Conservation (phyloP, 2,113 vertebrate genomes). For the Chaetorhynchus papuensis region DNA sequence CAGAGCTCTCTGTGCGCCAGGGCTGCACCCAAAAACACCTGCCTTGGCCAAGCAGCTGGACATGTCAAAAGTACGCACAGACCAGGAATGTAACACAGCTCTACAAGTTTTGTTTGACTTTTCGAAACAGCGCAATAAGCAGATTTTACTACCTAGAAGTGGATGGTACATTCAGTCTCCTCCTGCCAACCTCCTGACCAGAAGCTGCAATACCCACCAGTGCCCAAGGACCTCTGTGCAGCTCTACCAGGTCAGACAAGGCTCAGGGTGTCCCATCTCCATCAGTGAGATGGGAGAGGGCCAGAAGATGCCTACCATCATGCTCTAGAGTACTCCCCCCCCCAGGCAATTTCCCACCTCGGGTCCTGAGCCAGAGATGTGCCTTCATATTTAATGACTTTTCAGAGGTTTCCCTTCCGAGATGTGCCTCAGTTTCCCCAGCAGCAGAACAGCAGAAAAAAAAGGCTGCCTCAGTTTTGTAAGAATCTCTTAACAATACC, state of each 20-base stretch:
- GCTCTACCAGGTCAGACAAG: neutral
- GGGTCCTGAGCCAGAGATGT: neutral
- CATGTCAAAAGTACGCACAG: fast-evolving
- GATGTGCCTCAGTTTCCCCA: neutral
- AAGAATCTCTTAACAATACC: neutral
- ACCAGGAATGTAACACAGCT: neutral
- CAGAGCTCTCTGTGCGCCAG: neutral
- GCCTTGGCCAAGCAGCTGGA: neutral
- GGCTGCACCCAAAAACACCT: neutral
- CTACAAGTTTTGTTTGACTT: neutral
- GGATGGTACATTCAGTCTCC: neutral
- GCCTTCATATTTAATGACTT: neutral
- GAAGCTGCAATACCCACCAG: neutral
- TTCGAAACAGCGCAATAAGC: neutral
- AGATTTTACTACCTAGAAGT: neutral
- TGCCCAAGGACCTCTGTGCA: neutral
- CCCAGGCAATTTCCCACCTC: neutral
- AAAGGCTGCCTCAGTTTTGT: neutral
- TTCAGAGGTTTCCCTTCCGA: neutral
- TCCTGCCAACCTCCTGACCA: neutral
- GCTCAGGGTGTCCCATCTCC: neutral
- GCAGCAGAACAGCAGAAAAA: neutral
- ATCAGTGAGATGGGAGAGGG: neutral
- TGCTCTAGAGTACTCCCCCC: neutral
- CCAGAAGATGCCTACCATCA: neutral